Conservation (phyloP, 1,140 invertebrate species). For the Zaprionus africanus region DNA sequence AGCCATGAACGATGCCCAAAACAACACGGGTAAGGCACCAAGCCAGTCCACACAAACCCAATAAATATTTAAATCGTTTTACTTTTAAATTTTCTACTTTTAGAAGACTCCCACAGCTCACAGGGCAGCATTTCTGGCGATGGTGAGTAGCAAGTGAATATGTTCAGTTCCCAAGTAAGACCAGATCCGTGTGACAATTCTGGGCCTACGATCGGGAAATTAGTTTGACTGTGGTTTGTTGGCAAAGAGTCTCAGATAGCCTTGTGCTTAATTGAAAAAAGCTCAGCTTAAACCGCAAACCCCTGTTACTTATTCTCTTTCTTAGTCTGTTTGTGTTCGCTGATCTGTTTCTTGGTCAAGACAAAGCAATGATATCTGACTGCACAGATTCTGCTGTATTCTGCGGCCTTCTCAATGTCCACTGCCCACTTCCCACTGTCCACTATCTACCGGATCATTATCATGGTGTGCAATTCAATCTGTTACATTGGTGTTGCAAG, state of each 20-base stretch:
- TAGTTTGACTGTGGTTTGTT: conserved; percentile 45
- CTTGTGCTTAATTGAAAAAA: conserved; percentile 71
- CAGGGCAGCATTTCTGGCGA: conserved; percentile 80
- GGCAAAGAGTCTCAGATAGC: conserved; percentile 59
- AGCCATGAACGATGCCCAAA: conserved; percentile 65
- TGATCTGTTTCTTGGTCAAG: conserved; percentile 2
- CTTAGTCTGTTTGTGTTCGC: background rate
- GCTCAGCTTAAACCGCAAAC: conserved; percentile 59
- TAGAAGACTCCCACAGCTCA: conserved; percentile 80
- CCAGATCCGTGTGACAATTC: conserved; percentile 1
- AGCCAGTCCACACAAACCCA: background rate
- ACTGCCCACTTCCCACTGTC: background rate
- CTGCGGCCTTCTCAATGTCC: background rate
- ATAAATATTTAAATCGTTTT: background rate
- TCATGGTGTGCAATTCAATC: conserved; percentile 48
- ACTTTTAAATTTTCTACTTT: conserved; percentile 15
- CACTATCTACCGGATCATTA: background rate
- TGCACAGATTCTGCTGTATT: conserved; percentile 21
- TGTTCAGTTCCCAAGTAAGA: background rate
- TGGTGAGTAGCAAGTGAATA: conserved; percentile 54
- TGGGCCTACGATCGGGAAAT: background rate
- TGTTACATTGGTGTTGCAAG: conserved; percentile 12
- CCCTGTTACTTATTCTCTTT: conserved; percentile 47
- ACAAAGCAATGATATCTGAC: background rate
- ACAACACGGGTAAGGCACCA: conserved; percentile 53